Evolutionary conservation across 1,140 invertebrate species (phyloP).

Genomic region (Drosophila pseudoobscura): DNA sequence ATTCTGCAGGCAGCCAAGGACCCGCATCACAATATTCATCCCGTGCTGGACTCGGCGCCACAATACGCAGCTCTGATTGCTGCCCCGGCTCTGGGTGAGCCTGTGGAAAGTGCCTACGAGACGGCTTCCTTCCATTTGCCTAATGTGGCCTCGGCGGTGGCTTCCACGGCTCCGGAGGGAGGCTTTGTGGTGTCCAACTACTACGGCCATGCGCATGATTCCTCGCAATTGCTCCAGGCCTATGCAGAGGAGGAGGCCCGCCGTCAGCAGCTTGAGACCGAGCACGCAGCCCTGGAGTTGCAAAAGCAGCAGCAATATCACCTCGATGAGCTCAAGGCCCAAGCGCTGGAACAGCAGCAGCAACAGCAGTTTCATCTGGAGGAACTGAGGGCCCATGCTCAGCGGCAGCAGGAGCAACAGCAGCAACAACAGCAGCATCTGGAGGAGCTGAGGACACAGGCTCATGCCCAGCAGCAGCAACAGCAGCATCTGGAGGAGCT

Average conservation of each 20-base stretch:
- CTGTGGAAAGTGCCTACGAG: slow-evolving; percentile 44
- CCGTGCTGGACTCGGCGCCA: slow-evolving; percentile 64
- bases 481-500: slow-evolving; percentile 48
- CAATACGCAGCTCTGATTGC: slow-evolving; percentile 78
- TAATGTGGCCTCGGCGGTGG: slow-evolving; percentile 51
- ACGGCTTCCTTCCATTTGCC: slow-evolving; percentile 68
- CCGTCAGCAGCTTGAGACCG: slow-evolving; percentile 64
- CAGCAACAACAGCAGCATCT: slow-evolving; percentile 51
- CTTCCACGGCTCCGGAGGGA: slow-evolving; percentile 51
- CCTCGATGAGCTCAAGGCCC: slow-evolving; percentile 48
- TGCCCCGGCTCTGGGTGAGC: slow-evolving; percentile 62
- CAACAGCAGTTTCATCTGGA: slow-evolving; percentile 53
- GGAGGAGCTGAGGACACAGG: slow-evolving; percentile 54
- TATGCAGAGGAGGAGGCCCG: slow-evolving; percentile 74
- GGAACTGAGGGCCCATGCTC: slow-evolving; percentile 51
- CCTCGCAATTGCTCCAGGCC: slow-evolving; percentile 66
- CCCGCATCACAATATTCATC: slow-evolving; percentile 74
- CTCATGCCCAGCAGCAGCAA: slow-evolving; percentile 51
- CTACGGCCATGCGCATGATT: slow-evolving; percentile 67
- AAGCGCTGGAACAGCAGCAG: slow-evolving; percentile 57
- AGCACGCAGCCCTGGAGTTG: slow-evolving; percentile 66
- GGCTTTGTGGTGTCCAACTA: slow-evolving; percentile 81
- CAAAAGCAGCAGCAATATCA: slow-evolving; percentile 62
- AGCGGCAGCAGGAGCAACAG: slow-evolving; percentile 55
- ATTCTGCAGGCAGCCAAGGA: slow-evolving; percentile 81